These are phyloP conservation scores for Parasteatoda tepidariorum DNA, from an alignment of 1,140 invertebrate species.

Conservation along the genomic window DNA sequence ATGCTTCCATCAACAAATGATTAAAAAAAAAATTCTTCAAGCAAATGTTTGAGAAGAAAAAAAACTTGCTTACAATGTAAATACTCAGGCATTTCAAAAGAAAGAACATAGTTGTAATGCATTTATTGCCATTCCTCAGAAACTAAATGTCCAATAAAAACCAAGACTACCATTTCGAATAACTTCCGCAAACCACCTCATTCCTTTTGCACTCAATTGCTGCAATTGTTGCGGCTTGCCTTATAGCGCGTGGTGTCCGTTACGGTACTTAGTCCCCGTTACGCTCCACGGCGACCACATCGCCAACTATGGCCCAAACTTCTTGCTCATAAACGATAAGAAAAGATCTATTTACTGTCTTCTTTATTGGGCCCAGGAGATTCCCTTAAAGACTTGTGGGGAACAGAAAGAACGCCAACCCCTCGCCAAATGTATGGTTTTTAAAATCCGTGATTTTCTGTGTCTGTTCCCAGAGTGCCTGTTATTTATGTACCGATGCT, in stretches of 20 bases:
- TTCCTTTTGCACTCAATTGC: constrained; percentile 35
- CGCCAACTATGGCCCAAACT: constrained; percentile 5
- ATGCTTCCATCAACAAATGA: too few species aligned
- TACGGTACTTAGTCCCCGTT: constrained; percentile 37
- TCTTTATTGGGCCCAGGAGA: constrained; percentile 33
- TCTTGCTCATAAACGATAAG: constrained; percentile 41
- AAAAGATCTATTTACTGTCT: constrained; percentile 54
- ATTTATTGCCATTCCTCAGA: not conserved
- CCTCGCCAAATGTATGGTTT: constrained; percentile 28
- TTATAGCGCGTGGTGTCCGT: constrained; percentile 21
- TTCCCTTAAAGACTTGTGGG: constrained; percentile 23
- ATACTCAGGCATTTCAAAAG: too few species aligned
- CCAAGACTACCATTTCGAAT: not conserved
- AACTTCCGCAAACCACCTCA: not conserved
- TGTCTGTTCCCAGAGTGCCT: not conserved
- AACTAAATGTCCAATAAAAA: not conserved
- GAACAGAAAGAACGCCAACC: not conserved
- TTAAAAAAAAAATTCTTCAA: too few species aligned
- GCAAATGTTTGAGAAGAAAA: too few species aligned
- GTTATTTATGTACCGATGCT: constrained; percentile 48
- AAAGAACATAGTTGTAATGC: too few species aligned
- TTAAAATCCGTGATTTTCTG: constrained; percentile 52
- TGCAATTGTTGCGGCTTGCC: not conserved
- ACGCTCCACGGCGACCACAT: not conserved
- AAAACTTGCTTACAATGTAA: too few species aligned